Evolutionary conservation across 2,797 vertebrate genomes (phyloP), one percentile per base, ranked within the genome.

Genomic region (Cottoperca gobio): DNA sequence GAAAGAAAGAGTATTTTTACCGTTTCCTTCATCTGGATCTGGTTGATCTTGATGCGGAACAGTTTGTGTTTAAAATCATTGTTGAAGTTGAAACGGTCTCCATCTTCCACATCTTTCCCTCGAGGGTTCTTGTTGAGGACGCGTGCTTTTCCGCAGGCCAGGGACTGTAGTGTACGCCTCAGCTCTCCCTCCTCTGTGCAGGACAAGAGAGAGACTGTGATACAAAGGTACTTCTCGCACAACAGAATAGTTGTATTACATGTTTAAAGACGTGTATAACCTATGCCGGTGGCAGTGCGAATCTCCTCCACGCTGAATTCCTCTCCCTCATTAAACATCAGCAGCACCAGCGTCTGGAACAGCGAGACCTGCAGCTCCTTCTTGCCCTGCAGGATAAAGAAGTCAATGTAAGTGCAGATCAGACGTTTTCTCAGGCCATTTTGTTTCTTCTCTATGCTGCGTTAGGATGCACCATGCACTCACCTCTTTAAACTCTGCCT

Each of bases 21-120:
- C 93, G 98, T 99, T 95, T 99, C 98, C 89, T 99, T 99, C 98
- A 99, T 99, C 92, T 99, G 98, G 90, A 99, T 99, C 95, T 99
- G 98, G 94, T 99, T 99, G 93, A 99, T 99, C 90, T 99, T 99
- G 95, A 99, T 99, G 91, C 98, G 97, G 91, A 99, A 99, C 73
- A 99, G 96, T 88, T 99, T 99, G 94, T 99, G 98, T 95, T 94
- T 97, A 88, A 99, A 99, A 89, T 99, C 98, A 62, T 95, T 96
- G 79, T 99, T 99, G 94, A 97, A 99, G 81, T 96, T 97, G 91
- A 99, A 99, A 67, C 97, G 98, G 92, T 99, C 98, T 79, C 97
- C 97, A 10, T 99, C 97, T 93, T 99, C 98, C 46, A 99, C 96
- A 2, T 99, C 98, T 95, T 99, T 99, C 82, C 98, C 97, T 88